A percentile compares a stretch with the other conserved stretches of the same genome.
Evolutionary conservation across 2,113 vertebrate species (phyloP).

Genomic region (Gymnorhina tibicen): DNA sequence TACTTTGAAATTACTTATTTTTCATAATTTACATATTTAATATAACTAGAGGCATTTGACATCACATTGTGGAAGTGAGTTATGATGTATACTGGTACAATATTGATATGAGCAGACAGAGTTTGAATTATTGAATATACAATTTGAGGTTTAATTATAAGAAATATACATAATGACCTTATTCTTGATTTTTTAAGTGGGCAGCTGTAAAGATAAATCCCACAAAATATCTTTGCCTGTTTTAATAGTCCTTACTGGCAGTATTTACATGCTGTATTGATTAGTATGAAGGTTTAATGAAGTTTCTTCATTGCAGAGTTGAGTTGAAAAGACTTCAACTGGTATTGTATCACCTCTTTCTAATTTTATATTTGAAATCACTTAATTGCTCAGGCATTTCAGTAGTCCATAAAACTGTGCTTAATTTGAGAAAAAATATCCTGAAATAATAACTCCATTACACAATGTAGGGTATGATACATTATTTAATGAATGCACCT

Average conservation of each 20-base stretch:
- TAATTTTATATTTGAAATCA: background rate
- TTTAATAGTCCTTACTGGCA: background rate
- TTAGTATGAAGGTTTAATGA: background rate
- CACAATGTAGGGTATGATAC: accelerated
- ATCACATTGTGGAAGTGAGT: background rate
- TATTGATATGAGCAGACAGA: background rate
- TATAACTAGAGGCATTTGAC: background rate
- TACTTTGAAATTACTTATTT: background rate
- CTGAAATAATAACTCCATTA: background rate
- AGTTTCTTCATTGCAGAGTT: background rate
- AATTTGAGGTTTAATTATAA: background rate
- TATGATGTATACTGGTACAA: background rate
- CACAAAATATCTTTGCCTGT: background rate
- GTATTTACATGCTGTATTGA: background rate
- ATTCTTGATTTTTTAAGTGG: background rate
- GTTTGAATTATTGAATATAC: background rate
- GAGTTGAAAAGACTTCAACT: background rate
- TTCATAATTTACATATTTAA: background rate
- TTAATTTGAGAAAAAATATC: background rate
- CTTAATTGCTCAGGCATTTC: background rate
- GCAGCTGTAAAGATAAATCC: background rate
- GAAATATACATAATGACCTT: background rate
- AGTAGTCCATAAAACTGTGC: background rate
- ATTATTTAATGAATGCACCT: background rate
- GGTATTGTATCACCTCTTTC: background rate